A percentile compares a stretch with the other conserved stretches of the same genome.
phyloP scores from a whole-genome alignment of 2,888 invertebrate genomes.

The Stenolophus ochropezus region DNA sequence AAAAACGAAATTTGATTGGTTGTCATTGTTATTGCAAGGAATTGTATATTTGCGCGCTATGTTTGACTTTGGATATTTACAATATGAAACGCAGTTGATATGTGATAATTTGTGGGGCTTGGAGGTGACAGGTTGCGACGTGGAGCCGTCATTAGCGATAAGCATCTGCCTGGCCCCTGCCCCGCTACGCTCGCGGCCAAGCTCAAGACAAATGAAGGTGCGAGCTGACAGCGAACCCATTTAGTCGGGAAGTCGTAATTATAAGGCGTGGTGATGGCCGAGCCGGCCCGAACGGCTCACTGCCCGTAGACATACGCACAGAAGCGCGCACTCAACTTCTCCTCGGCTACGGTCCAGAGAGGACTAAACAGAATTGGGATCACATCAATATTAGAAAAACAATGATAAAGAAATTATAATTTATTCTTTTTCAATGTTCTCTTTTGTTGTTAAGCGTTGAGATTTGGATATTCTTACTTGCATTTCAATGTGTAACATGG shows the following conservation, averaged over 20 bases:
- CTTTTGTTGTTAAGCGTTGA: too few species aligned
- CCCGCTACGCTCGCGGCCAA: constrained; percentile 27
- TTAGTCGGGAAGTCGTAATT: constrained; percentile 75
- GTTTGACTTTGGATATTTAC: too few species aligned
- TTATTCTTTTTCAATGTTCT: too few species aligned
- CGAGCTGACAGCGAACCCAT: constrained; percentile 73
- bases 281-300: constrained; percentile 63
- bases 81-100: background rate
- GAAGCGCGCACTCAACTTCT: background rate
- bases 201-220: constrained; percentile 74
- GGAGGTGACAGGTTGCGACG: constrained; percentile 59
- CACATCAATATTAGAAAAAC: background rate
- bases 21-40: too few species aligned
- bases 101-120: background rate
- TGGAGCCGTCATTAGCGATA: constrained; percentile 71
- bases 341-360: background rate
- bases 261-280: constrained; percentile 72
- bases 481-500: too few species aligned
- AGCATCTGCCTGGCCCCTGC: constrained; percentile 67
- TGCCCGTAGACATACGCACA: constrained; percentile 45
- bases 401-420: background rate
- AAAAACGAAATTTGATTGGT: too few species aligned
- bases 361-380: too few species aligned
- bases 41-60: too few species aligned
- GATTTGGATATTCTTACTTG: too few species aligned